These are phyloP conservation scores for Drosophila bocqueti DNA, from an alignment of 1,140 invertebrate genomes.

Conservation along the genomic window DNA sequence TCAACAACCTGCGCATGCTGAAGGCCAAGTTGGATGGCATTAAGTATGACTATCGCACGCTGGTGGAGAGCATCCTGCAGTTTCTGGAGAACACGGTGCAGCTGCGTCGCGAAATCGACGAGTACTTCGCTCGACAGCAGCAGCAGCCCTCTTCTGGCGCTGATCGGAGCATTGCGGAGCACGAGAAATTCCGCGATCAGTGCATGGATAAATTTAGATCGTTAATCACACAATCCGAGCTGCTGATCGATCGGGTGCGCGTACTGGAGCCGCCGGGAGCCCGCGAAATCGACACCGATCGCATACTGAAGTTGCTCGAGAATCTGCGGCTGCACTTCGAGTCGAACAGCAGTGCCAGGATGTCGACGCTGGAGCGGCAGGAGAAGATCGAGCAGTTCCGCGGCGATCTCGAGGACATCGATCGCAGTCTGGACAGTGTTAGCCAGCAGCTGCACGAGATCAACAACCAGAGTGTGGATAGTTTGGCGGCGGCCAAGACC, in stretches of 20 bases:
- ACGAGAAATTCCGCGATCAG: conserved; percentile 83
- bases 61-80: conserved; percentile 89
- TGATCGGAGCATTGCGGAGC: conserved; percentile 75
- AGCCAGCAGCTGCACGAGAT: conserved; percentile 88
- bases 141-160: conserved; percentile 35
- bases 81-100: conserved; percentile 78
- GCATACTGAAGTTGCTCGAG: conserved; percentile 88
- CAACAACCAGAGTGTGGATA: conserved; percentile 90
- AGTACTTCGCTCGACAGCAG: conserved; percentile 65
- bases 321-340: conserved; percentile 84
- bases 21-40: conserved; percentile 88
- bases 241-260: conserved; percentile 81
- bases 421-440: conserved; percentile 89
- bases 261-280: conserved; percentile 89
- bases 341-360: conserved; percentile 87
- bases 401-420: conserved; percentile 88
- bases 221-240: conserved; percentile 84
- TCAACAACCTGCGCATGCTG: conserved; percentile 79
- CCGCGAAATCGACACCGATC: conserved; percentile 89
- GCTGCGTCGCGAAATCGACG: conserved; percentile 74
- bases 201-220: conserved; percentile 85
- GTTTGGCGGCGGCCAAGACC: conserved; percentile 88
- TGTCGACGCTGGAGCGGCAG: conserved; percentile 87
- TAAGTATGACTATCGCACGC: conserved; percentile 90
- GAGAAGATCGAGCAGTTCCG: conserved; percentile 90